Evolutionary conservation across 2,113 vertebrate species (phyloP), one percentile per base, ranked within the genome.

Genomic region (Pelobates fuscus): DNA sequence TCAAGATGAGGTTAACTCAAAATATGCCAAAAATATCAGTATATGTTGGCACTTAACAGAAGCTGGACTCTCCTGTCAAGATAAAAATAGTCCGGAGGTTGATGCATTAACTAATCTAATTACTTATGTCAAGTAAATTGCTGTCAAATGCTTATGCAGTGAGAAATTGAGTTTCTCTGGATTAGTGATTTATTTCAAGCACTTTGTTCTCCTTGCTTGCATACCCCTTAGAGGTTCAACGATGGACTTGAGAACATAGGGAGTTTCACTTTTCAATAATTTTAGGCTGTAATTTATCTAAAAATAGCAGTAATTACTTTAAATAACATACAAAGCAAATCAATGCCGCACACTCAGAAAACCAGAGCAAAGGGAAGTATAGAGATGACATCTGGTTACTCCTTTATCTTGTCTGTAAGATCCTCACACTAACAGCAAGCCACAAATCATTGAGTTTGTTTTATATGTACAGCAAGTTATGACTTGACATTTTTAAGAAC

Each of bases 71-170:
- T 52, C 5, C 18, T 21, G 54, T 2, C n/a, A 57, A 23, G 3
- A 20, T 57, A 57, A 57, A 57, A 57, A 57, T 57, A 57, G 54
- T 57, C 21, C 18, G 8, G 54, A 57, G 54, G n/a, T 23, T 57
- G 54, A 57, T 57, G 54, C 54, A 57, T 57, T 57, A 7, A 57
- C 54, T 57, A 57, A 57, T 57, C 54, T 2, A 23, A 57, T 57
- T 57, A 57, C 54, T 57, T 57, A 23, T 2, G 18, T 25, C 23
- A 17, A 60, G 14, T 60, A 60, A 60, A 27, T 8, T 26, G 58
- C 23, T 2, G 25, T 27, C 25, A 60, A 25, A 60, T 60, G 25
- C 27, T n/a, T 57, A 57, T 57, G 2, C 20, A 60, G 24, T 4
- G 58, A 27, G 58, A 60, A 60, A 60, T 60, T 12, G 1, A 60